phyloP scores from a whole-genome alignment of 1,140 invertebrate genomes.

The Drosophila erecta region DNA sequence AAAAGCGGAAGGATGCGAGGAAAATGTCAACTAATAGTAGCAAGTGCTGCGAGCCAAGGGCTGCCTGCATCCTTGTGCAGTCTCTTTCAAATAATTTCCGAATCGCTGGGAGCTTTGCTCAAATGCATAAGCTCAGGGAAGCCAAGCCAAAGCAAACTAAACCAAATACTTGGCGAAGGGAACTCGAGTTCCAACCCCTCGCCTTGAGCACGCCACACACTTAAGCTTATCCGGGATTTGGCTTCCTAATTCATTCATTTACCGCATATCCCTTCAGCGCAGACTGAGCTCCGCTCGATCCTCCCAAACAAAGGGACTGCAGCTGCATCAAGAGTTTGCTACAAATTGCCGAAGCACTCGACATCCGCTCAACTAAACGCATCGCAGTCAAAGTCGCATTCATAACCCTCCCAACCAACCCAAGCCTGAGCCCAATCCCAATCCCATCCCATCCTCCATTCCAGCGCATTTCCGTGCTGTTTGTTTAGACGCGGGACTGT shows the following conservation, averaged over 20 bases:
- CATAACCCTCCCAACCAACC: conserved; percentile 25
- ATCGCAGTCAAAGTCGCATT: conserved; percentile 57
- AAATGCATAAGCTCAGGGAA: conserved; percentile 24
- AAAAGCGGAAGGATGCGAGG: not conserved
- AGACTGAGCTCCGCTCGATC: conserved; percentile 10
- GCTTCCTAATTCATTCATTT: conserved; percentile 58
- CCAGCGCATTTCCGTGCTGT: conserved; percentile 17
- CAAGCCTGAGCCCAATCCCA: not conserved
- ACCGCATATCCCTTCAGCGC: conserved; percentile 47
- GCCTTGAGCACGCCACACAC: conserved; percentile 41
- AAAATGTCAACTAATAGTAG: not conserved
- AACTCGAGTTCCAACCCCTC: not conserved
- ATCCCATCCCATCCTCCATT: not conserved
- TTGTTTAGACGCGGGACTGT: conserved; percentile 49
- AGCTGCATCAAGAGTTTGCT: conserved; percentile 52
- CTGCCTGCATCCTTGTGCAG: conserved; percentile 1
- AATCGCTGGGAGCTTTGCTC: conserved; percentile 10
- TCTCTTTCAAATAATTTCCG: conserved; percentile 30
- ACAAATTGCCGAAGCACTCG: conserved; percentile 78
- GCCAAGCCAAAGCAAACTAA: conserved; percentile 1
- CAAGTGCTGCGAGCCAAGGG: not conserved
- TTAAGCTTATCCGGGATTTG: conserved; percentile 57
- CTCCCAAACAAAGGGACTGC: conserved; percentile 35
- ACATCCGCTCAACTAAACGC: conserved; percentile 78
- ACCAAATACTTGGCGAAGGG: conserved; percentile 15